A percentile compares a stretch with the other conserved stretches of the same genome.
phyloP scores from a whole-genome alignment of 2,888 invertebrate species.

The Liopterus haemorrhoidalis region DNA sequence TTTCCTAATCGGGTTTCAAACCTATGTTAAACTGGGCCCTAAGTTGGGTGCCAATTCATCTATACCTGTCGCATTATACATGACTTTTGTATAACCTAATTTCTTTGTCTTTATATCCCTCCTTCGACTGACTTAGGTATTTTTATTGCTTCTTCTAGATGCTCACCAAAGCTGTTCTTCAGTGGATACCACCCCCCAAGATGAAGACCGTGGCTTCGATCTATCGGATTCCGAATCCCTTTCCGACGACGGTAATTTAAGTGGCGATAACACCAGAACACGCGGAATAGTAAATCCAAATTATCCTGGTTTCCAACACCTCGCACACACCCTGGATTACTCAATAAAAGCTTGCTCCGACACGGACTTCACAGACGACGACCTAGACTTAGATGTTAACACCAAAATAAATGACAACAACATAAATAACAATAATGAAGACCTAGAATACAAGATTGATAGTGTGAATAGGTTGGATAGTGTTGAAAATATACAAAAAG shows the following conservation, averaged over 20 bases:
- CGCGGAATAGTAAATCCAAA: constrained; percentile 77
- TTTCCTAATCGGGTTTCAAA: too few relatives aligned
- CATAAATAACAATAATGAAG: constrained; percentile 36
- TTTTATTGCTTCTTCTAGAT: constrained; percentile 34
- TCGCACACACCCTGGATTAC: constrained; percentile 62
- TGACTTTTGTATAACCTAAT: constrained; percentile 7
- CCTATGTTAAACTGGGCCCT: too few relatives aligned
- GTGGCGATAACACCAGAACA: constrained; percentile 50
- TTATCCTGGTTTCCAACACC: constrained; percentile 77
- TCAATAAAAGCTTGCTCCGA: constrained; percentile 42
- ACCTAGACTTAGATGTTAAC: constrained; percentile 44
- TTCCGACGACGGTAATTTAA: constrained; percentile 44
- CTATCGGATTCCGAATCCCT: constrained; percentile 49
- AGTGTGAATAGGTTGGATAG: constrained; percentile 50
- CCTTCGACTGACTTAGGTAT: neutral
- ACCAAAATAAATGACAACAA: constrained; percentile 42
- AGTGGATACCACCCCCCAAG: constrained; percentile 47
- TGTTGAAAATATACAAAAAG: constrained; percentile 50
- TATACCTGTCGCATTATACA: too few relatives aligned
- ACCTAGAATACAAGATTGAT: constrained; percentile 42
- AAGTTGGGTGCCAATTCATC: too few relatives aligned
- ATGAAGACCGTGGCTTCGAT: constrained; percentile 52
- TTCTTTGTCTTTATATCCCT: constrained; percentile 12
- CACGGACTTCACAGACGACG: constrained; percentile 47
- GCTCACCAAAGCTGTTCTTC: constrained; percentile 46